Evolutionary conservation across 2,113 vertebrate species (phyloP).

Genomic region (Hyperopisus bebe): DNA sequence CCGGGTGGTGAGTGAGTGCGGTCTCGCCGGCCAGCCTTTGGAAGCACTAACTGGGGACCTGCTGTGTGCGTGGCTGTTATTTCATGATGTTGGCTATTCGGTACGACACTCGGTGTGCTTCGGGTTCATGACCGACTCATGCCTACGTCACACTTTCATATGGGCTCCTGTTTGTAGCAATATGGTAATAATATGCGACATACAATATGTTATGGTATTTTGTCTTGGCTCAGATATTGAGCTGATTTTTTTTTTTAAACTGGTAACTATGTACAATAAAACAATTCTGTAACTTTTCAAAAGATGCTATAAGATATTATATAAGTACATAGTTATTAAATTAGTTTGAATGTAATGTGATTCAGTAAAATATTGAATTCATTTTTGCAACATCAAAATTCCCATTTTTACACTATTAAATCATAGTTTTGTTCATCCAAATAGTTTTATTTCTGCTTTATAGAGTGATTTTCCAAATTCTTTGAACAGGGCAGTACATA

Average conservation of each 20-base stretch:
- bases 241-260: neutral
- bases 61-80: neutral
- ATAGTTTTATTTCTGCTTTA: neutral
- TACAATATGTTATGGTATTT: neutral
- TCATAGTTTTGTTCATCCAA: neutral
- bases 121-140: neutral
- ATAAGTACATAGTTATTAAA: neutral
- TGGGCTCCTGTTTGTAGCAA: neutral
- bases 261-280: neutral
- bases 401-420: neutral
- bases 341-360: neutral
- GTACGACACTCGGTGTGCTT: neutral
- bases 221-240: neutral
- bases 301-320: neutral
- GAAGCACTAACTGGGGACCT: neutral
- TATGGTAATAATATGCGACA: neutral
- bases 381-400: neutral
- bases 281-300: neutral
- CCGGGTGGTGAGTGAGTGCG: slow-evolving; percentile 38
- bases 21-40: neutral
- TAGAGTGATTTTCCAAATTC: neutral
- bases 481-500: neutral
- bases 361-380: neutral
- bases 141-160: neutral
- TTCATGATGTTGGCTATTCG: neutral